phyloP scores from a whole-genome alignment of 2,888 invertebrate genomes.

The Habrosyne pyritoides region DNA sequence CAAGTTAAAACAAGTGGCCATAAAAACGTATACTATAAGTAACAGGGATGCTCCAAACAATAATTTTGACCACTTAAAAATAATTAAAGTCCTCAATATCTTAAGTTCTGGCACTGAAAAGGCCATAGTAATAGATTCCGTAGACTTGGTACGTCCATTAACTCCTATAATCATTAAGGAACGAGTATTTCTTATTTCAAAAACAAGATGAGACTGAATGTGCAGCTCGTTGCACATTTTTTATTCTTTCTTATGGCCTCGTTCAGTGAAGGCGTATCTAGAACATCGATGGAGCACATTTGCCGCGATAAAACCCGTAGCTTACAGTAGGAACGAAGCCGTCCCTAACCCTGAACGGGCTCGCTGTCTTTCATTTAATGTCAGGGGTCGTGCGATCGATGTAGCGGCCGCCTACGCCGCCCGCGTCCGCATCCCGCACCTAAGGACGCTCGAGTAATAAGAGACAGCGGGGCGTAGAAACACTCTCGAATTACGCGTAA shows the following conservation, averaged over 20 bases:
- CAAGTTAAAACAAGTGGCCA: not conserved
- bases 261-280: not conserved
- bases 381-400: conserved; percentile 78
- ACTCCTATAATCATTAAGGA: no score
- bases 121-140: no score
- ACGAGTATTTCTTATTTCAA: no score
- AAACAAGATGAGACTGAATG: no score
- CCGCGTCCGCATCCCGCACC: conserved; percentile 51
- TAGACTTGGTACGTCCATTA: no score
- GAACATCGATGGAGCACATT: conserved; percentile 1
- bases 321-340: conserved; percentile 26
- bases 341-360: conserved; percentile 54
- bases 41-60: not conserved
- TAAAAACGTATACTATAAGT: not conserved
- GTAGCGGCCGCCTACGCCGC: conserved; percentile 63
- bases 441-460: conserved; percentile 18
- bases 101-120: no score
- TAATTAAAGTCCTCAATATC: no score
- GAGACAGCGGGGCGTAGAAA: conserved; percentile 25
- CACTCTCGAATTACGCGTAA: no score
- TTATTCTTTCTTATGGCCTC: not conserved
- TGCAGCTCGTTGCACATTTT: not conserved
- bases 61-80: no score
- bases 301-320: conserved; percentile 1
- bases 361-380: conserved; percentile 67